Conservation (phyloP, 2,797 vertebrate species). For the Eremophila alpestris region DNA sequence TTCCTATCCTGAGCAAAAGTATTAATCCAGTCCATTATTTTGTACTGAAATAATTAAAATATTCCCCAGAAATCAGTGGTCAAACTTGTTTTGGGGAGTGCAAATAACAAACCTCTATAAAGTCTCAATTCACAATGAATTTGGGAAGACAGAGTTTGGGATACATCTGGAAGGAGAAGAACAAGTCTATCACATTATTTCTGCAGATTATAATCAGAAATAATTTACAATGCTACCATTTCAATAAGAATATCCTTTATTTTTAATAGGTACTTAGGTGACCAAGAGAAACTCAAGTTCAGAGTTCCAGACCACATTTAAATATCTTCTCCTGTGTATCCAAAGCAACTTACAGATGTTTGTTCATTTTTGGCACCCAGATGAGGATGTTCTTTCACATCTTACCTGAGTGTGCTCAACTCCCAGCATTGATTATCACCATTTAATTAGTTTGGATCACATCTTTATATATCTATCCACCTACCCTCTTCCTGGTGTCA, state of each 20-base stretch:
- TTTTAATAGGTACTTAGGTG: not conserved
- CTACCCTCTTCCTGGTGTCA: conserved; percentile 22
- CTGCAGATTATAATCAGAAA: not conserved
- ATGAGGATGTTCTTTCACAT: not conserved
- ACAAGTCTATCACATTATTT: not conserved
- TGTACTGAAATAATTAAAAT: not conserved
- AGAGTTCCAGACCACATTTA: not conserved
- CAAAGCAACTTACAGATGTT: not conserved
- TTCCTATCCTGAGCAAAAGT: not conserved
- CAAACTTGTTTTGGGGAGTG: not conserved
- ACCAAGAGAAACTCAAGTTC: not conserved
- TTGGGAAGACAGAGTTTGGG: not conserved
- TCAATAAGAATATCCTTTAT: not conserved
- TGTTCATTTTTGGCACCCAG: not conserved
- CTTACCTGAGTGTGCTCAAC: not conserved
- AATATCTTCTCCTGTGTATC: not conserved
- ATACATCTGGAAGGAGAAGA: not conserved
- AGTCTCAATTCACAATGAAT: not conserved
- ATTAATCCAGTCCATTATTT: not conserved
- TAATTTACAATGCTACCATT: not conserved
- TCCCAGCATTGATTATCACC: not conserved
- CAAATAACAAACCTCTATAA: not conserved
- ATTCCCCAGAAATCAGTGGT: not conserved
- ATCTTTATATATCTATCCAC: not conserved
- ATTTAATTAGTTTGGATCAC: not conserved